Percentiles rank a stretch among this genome's conserved stretches.
Evolutionary conservation across 2,797 vertebrate genomes (phyloP).

Genomic region (Liparis tanakae): DNA sequence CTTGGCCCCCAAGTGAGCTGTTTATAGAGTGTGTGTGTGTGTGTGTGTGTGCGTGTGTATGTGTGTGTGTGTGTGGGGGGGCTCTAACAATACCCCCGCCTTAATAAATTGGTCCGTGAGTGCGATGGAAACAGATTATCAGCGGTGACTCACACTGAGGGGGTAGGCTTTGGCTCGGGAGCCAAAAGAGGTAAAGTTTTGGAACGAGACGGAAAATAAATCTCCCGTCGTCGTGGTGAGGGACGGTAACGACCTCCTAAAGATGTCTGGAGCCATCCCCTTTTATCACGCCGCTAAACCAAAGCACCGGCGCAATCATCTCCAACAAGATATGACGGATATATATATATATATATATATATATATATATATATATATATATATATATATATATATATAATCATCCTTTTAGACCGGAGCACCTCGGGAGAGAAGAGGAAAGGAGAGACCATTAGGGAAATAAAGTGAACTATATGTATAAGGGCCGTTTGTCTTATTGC

Average conservation of each 20-base stretch:
- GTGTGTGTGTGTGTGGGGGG: background rate
- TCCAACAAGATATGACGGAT: slow-evolving; percentile 25
- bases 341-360: slow-evolving; percentile 31
- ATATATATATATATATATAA: slow-evolving; percentile 27
- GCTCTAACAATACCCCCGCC: slow-evolving; percentile 18
- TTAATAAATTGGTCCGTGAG: slow-evolving; percentile 12
- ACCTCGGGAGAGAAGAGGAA: slow-evolving; percentile 16
- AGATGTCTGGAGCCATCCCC: slow-evolving; percentile 41
- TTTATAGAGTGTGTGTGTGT: background rate
- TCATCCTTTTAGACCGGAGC: slow-evolving; percentile 37
- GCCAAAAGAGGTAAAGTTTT: slow-evolving; percentile 31
- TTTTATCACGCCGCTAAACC: slow-evolving; percentile 47
- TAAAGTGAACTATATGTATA: slow-evolving; percentile 45
- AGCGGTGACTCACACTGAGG: slow-evolving; percentile 25
- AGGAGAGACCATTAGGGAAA: slow-evolving; percentile 38
- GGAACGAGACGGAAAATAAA: slow-evolving; percentile 33
- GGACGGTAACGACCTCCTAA: slow-evolving; percentile 45
- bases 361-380: slow-evolving; percentile 30
- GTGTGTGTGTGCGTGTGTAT: too few relatives aligned
- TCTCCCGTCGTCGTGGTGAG: slow-evolving; percentile 17
- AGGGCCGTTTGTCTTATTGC: slow-evolving; percentile 56
- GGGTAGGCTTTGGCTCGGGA: slow-evolving; percentile 33
- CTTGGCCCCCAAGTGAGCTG: slow-evolving; percentile 17
- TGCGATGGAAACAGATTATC: slow-evolving; percentile 26
- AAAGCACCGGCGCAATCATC: slow-evolving; percentile 34